These are phyloP conservation scores for Anoplophora glabripennis DNA, from an alignment of 1,140 invertebrate genomes.

Conservation along the genomic window DNA sequence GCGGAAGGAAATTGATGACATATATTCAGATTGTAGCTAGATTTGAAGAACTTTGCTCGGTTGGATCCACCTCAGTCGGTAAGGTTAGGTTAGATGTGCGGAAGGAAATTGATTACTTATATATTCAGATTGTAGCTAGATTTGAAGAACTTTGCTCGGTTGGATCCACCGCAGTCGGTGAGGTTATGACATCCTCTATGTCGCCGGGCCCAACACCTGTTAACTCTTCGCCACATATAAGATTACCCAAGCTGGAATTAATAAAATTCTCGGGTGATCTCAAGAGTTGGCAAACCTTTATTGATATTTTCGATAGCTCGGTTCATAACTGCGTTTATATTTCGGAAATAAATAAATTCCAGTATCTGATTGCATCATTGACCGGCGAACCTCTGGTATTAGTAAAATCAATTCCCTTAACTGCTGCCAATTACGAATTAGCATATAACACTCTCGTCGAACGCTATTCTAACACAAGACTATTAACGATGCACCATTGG, in stretches of 20 bases:
- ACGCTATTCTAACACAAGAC: background rate
- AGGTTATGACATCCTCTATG: too few species aligned
- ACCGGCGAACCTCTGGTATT: background rate
- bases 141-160: too few species aligned
- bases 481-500: conserved; percentile 1
- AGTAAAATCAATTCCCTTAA: conserved; percentile 3
- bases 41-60: too few species aligned
- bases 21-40: too few species aligned
- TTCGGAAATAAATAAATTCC: conserved; percentile 1
- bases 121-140: too few species aligned
- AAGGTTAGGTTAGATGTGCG: too few species aligned
- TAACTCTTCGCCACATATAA: too few species aligned
- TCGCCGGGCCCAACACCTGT: too few species aligned
- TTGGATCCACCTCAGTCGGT: too few species aligned
- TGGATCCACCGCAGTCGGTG: too few species aligned
- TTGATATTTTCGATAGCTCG: background rate
- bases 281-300: background rate
- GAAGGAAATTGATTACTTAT: too few species aligned
- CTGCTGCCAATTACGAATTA: background rate
- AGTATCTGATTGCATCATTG: background rate
- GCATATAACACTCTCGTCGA: background rate
- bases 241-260: background rate
- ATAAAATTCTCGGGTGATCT: background rate
- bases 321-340: background rate
- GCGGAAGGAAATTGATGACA: too few species aligned